These are phyloP conservation scores for Malacosoma neustria DNA, from an alignment of 2,888 invertebrate genomes.

Conservation along the genomic window DNA sequence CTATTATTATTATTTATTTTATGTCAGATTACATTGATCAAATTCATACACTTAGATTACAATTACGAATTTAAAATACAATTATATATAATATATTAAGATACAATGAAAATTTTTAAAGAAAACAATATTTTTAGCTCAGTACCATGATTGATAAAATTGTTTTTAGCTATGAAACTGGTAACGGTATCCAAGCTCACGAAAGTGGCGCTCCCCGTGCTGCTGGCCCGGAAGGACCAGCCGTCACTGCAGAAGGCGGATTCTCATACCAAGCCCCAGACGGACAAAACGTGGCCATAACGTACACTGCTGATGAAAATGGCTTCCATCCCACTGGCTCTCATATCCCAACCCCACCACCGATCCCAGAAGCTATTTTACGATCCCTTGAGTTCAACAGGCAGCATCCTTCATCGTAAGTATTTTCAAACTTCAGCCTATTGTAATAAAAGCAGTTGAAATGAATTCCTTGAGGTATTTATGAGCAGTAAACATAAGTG, in stretches of 20 bases:
- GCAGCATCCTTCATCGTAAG: conserved; percentile 46
- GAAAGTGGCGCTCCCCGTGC: conserved; percentile 73
- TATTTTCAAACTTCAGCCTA: no score
- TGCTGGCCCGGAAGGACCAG: conserved; percentile 55
- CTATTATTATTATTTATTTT: no score
- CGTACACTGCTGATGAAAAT: conserved; percentile 81
- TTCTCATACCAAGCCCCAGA: conserved; percentile 79
- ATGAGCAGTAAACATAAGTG: no score
- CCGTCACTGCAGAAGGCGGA: conserved; percentile 75
- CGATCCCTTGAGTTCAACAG: conserved; percentile 55
- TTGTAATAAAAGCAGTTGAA: no score
- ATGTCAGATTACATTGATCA: no score
- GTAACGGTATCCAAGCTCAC: conserved; percentile 75
- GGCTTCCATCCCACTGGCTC: conserved; percentile 77
- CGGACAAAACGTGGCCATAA: conserved; percentile 73
- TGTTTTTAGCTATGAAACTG: conserved; percentile 72
- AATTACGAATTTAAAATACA: no score
- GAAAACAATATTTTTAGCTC: no score
- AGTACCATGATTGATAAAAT: no score
- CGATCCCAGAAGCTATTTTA: conserved; percentile 70
- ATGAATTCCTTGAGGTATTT: no score
- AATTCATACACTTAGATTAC: no score
- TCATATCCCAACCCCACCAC: conserved; percentile 74
- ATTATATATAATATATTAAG: no score
- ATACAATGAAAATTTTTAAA: no score